These are phyloP conservation scores for Catharus ustulatus DNA, from an alignment of 2,797 vertebrate species.

Conservation along the genomic window DNA sequence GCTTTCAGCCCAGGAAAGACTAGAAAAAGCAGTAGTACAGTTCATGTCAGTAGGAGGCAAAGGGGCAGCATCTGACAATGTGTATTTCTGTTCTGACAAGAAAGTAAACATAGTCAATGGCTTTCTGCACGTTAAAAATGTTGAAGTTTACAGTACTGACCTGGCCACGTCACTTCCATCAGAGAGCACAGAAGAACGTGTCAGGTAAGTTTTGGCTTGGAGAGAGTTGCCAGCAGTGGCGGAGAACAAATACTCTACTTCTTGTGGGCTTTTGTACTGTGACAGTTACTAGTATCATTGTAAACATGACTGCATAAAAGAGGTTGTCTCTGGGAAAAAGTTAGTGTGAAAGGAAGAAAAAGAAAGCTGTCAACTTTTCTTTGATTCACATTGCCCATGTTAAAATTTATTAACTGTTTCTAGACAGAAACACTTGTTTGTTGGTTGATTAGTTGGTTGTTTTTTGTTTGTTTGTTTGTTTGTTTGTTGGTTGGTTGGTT, in stretches of 20 bases:
- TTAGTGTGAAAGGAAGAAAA: background rate
- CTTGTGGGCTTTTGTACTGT: background rate
- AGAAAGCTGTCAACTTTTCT: background rate
- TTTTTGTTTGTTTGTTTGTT: background rate
- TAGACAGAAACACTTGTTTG: background rate
- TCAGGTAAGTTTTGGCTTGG: background rate
- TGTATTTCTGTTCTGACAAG: background rate
- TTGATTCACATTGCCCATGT: background rate
- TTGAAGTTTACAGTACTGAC: background rate
- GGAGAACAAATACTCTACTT: background rate
- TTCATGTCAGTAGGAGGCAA: background rate
- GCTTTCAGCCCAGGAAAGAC: background rate
- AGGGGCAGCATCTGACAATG: background rate
- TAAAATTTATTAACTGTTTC: background rate
- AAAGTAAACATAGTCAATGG: background rate
- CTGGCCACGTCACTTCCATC: background rate
- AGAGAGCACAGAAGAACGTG: accelerated
- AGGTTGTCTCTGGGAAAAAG: background rate
- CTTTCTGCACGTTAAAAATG: background rate
- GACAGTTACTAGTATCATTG: background rate
- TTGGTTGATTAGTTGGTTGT: too few species aligned
- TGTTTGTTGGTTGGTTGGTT: too few species aligned
- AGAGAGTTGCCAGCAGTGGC: background rate
- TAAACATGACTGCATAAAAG: background rate
- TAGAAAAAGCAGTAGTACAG: background rate